Evolutionary conservation across 2,888 invertebrate species (phyloP), one percentile per base, ranked within the genome.

Genomic region (Ephialtes manifestator): DNA sequence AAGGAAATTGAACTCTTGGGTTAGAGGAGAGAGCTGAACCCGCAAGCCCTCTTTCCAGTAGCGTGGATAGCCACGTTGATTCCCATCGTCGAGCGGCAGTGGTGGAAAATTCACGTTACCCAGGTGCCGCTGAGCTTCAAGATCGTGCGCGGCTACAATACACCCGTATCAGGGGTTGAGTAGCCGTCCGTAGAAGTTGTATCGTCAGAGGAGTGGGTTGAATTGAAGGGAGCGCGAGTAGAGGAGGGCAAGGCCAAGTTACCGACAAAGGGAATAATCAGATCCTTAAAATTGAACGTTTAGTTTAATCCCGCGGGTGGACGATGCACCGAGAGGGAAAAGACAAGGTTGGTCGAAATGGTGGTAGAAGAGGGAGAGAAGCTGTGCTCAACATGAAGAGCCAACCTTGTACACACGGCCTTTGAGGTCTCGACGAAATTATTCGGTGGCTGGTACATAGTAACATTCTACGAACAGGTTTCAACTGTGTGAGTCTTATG

Each of bases 311-410:
- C 65, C 55, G 72, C 10, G 43, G 58, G 39, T 72, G 72, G 58
- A 72, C 87, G 58, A 24, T 72, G 72, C 43, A 72, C 87, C 53
- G 71, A 39, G 70, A 46, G 77, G 63, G 76, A 81, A 71, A 46
- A 78, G 75, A 78, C 71, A 85, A 85, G 85, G 75, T 76, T 58
- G 72, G 74, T 85, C 65, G 35, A 39, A 68, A 72, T 81, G 48
- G 18, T 60, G 71, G 84, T 15, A 72, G 72, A 86, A 81, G 71
- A 75, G 48, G 31, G 63, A 35, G 63, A 39, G 60, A 51, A 24
- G 18, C 63, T 20, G 51, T 20, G 75, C 63, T 65, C 20, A 53
- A 65, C 65, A 15, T 53, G 63, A 76, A 76, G 24, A 39, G 39
- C 65, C 65, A 18, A 71, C 75, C 65, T 18, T 65, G 63, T 51